Conservation (phyloP, 2,888 invertebrate species). For the Spisula solida region DNA sequence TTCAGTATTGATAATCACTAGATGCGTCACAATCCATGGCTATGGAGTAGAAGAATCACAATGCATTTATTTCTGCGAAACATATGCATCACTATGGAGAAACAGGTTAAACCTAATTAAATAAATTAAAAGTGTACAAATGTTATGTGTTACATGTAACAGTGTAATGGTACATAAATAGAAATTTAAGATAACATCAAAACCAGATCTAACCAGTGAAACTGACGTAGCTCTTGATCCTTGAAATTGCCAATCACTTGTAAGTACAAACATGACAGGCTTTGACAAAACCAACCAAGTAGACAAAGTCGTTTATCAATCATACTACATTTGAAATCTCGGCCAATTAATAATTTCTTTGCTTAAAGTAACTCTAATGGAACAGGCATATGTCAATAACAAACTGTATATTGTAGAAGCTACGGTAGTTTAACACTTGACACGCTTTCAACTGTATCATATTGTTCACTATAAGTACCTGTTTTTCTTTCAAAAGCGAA, state of each 20-base stretch:
- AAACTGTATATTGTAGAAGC: neutral
- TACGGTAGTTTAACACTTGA: neutral
- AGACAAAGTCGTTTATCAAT: neutral
- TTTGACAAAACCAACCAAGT: neutral
- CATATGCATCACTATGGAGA: too few species aligned
- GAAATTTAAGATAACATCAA: neutral
- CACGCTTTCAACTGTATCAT: conserved; percentile 5
- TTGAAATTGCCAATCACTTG: neutral
- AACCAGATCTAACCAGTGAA: neutral
- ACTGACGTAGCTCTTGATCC: neutral
- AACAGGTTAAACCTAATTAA: too few species aligned
- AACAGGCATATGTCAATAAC: conserved; percentile 4
- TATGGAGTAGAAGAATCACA: too few species aligned
- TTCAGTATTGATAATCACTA: too few species aligned
- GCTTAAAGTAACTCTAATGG: neutral
- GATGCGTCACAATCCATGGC: too few species aligned
- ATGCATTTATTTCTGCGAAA: too few species aligned
- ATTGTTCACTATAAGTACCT: too few species aligned
- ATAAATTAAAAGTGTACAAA: too few species aligned
- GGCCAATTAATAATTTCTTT: neutral
- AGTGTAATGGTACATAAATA: neutral
- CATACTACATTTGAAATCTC: neutral
- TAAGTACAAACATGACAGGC: conserved; percentile 6
- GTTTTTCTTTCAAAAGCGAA: too few species aligned
- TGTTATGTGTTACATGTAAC: too few species aligned